Conservation (phyloP, 2,113 vertebrate species). For the Phylloscopus trochilus region DNA sequence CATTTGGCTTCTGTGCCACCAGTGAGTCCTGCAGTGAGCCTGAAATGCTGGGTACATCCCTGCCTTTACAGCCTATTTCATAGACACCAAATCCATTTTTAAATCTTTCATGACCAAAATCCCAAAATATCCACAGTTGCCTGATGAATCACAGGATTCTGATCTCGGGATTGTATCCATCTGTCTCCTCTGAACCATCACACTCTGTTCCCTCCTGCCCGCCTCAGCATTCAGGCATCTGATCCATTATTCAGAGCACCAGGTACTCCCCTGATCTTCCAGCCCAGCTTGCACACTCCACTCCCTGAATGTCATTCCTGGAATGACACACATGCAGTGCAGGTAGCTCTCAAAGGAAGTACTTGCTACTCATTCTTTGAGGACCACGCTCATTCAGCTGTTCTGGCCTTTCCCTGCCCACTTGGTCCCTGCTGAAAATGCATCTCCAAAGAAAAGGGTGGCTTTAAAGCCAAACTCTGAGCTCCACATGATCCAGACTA, state of each 20-base stretch:
- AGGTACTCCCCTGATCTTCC: not conserved
- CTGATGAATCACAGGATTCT: not conserved
- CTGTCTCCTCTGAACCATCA: constrained; percentile 17
- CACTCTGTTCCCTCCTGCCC: not conserved
- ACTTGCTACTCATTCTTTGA: not conserved
- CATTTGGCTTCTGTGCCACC: not conserved
- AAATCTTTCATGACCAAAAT: not conserved
- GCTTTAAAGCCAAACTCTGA: not conserved
- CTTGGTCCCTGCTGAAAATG: not conserved
- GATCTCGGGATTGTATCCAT: not conserved
- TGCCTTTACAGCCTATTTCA: not conserved
- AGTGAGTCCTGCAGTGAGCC: not conserved
- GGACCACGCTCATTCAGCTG: not conserved
- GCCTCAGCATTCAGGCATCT: not conserved
- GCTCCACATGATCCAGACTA: not conserved
- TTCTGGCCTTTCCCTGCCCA: not conserved
- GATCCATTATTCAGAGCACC: constrained; percentile 5
- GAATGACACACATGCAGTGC: not conserved
- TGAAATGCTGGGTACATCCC: not conserved
- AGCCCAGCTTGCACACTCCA: not conserved
- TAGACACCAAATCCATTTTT: not conserved
- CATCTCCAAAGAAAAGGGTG: not conserved
- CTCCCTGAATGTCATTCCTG: not conserved
- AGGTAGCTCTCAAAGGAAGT: not conserved
- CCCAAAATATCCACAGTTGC: not conserved